Conservation (phyloP, 2,113 vertebrate species). For the Petrocephalus microphthalmus region DNA sequence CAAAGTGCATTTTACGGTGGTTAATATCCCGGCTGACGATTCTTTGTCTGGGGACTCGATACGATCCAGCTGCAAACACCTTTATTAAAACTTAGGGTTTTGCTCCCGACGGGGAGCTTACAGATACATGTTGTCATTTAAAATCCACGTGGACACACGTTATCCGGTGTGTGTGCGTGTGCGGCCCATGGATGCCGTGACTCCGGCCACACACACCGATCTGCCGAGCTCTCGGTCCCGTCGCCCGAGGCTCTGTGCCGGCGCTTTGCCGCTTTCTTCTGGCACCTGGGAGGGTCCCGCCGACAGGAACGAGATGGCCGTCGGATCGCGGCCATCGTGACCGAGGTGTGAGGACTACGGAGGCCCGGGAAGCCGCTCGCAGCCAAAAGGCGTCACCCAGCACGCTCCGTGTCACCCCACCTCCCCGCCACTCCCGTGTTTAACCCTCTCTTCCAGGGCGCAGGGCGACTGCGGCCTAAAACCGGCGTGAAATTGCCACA, state of each 20-base stretch:
- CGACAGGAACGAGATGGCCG: background rate
- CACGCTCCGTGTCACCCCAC: background rate
- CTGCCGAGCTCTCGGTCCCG: background rate
- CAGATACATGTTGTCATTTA: background rate
- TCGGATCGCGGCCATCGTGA: background rate
- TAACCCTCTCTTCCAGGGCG: background rate
- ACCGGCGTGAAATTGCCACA: constrained; percentile 15
- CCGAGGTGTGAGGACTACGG: background rate
- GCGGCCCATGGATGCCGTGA: background rate
- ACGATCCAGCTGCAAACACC: background rate
- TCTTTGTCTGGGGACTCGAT: background rate
- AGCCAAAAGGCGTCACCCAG: background rate
- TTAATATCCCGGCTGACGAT: background rate
- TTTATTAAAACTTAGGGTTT: background rate
- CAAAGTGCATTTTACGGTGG: background rate
- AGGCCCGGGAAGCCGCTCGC: background rate
- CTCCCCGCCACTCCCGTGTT: background rate
- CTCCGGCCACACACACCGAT: background rate
- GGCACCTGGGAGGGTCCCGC: background rate
- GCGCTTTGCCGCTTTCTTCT: background rate
- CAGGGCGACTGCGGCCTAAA: background rate
- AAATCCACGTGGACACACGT: background rate
- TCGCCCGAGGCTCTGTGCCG: background rate
- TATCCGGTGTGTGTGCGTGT: background rate
- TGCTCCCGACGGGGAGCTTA: background rate